Base-by-base conservation (phyloP, 2,797 vertebrate species). In the Enteromius trimaculatus region DNA sequence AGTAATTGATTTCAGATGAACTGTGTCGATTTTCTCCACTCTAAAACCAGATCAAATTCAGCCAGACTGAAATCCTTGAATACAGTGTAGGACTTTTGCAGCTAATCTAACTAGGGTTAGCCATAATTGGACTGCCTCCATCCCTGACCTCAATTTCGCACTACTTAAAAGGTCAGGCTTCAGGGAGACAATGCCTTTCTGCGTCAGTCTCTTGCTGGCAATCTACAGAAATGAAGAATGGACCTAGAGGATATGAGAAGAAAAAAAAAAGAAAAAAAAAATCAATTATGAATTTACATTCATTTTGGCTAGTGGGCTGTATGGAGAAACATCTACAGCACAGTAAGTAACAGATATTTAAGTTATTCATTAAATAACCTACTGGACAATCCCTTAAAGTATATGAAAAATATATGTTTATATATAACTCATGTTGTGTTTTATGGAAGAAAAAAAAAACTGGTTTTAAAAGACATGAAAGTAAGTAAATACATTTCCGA, bases 111-210 rank as follows among this genome's bases (percentile, higher is more conserved):
- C 86, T 72, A 69, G 34, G 84, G 66, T 78, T 62, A 53, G 78
- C 39, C 80, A 85, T 88, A 89, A 89, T 88, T 90, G 83, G 84
- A 88, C 85, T 79, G 84, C 79, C 78, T 84, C 80, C 65, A 82
- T 81, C 71, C 72, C 80, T 68, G 86, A 86, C 88, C 90, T 87
- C 89, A 89, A 89, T 89, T 89, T 86, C 70, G 75, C 85, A 88
- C 84, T 85, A 70, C 86, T 88, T 85, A 87, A 87, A 90, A 88
- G 87, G 88, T 89, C 88, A 87, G 60, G 85, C 75, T 78, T 84
- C 69, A 70, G 84, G 69, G 64, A 84, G 66, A 47, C 39, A 23
- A 37, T 7, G 17, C 81, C 44, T 78, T 58, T 51, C 60, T 51
- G 47, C 68, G 31, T 70, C 9, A 42, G 17, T 14, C 42, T 83